Base-by-base conservation (phyloP, 1,140 invertebrate species). In the Drosophila chauvacae region DNA sequence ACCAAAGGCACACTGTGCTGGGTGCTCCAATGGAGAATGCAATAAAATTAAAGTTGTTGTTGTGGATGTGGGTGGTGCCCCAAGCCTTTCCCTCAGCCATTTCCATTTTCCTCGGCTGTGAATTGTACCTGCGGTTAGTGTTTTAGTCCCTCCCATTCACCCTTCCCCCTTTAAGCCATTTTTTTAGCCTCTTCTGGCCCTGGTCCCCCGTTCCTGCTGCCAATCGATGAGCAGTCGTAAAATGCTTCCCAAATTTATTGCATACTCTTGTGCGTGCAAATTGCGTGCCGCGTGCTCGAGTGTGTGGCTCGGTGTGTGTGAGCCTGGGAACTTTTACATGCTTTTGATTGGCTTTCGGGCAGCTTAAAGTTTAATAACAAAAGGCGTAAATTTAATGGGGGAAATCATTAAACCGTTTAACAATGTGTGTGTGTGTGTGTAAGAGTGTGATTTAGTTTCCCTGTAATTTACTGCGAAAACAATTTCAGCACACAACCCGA, bases 161-260 rank as follows among this genome's bases (percentile, higher is more conserved):
- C 6, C 14, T 6, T 41, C 3, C 2, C 9, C 16, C 20, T 28
- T 9, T 11, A 3, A 7, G 14, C 20, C 35, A 14, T 30, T 41
- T 56, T 37, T n/a, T 10, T 39, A 28, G 20, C 26, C 61, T 7
- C 28, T 26, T 14, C 50, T n/a, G 18, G 39, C 11, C 7, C 20
- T 18, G 7, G 53, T 48, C 20, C 23, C 16, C 26, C 26, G 4
- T 11, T 16, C 20, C 35, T 35, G 11, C 68, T 60, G 76, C 80
- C 74, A 88, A 84, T 87, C 84, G 84, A 88, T 81, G 73, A 61
- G 73, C 72, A 84, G 45, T 88, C 84, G 77, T 88, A 88, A 88
- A 88, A 74, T 74, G 44, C 37, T 62, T 10, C 59, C 80, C 57
- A 57, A 87, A 90, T 88, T 88, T 88, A 88, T 88, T 75, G 77